Evolutionary conservation across 2,113 vertebrate species (phyloP).

Genomic region (Sinocyclocheilus grahami): DNA sequence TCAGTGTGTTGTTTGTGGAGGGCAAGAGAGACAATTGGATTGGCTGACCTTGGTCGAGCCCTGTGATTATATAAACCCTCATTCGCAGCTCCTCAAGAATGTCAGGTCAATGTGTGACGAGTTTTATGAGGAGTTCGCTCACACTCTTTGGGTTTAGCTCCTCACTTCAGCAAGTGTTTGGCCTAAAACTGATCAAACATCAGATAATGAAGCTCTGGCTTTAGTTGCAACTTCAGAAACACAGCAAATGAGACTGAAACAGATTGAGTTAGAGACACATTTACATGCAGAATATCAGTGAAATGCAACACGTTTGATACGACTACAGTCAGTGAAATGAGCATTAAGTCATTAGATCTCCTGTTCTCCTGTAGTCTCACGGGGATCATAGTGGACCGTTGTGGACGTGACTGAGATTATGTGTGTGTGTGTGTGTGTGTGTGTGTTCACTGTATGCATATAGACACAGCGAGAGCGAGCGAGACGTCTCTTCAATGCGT

Average conservation of each 20-base stretch:
- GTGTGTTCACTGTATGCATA: neutral
- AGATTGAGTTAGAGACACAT: neutral
- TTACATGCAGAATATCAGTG: too few species aligned
- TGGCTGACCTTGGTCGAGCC: constrained; percentile 69
- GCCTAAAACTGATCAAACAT: neutral
- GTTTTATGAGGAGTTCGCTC: neutral
- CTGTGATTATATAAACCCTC: constrained; percentile 56
- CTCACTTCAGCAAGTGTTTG: neutral
- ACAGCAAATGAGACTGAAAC: neutral
- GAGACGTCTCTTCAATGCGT: constrained; percentile 65
- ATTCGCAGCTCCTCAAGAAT: neutral
- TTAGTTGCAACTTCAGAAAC: neutral
- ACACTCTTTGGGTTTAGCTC: neutral
- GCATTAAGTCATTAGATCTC: neutral
- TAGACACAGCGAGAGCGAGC: constrained; percentile 10
- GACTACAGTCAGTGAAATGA: neutral
- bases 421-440: neutral
- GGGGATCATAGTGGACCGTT: too few species aligned
- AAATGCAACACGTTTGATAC: neutral
- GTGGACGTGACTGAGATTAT: too few species aligned
- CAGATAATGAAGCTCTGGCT: neutral
- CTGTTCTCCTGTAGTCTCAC: neutral
- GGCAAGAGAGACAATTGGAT: constrained; percentile 73
- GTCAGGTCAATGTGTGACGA: neutral
- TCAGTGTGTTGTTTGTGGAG: constrained; percentile 78